Conservation (phyloP, 2,113 vertebrate genomes). For the Meriones unguiculatus region DNA sequence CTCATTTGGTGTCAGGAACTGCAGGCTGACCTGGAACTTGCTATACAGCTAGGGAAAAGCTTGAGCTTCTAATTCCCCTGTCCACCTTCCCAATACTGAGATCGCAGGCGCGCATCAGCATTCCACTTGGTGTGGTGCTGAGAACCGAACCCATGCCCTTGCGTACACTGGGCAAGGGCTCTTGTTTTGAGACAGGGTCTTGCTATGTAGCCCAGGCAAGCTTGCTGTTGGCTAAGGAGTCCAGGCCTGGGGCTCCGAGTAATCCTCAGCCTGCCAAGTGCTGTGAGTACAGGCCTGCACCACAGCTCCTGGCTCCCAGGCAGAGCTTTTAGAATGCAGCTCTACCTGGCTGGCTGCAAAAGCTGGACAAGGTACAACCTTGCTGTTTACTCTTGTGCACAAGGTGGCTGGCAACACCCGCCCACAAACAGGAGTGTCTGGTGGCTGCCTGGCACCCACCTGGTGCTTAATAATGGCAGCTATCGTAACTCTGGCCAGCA, state of each 20-base stretch:
- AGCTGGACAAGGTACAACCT: not conserved
- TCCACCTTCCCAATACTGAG: not conserved
- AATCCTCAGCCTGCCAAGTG: not conserved
- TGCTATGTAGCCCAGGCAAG: not conserved
- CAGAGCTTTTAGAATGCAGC: too few relatives aligned
- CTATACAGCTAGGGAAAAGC: not conserved
- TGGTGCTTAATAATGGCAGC: not conserved
- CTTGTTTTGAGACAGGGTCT: not conserved
- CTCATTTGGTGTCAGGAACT: not conserved
- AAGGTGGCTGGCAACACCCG: fast-evolving
- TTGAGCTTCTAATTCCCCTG: too few relatives aligned
- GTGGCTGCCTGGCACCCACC: not conserved
- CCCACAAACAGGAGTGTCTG: not conserved
- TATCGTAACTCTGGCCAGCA: fast-evolving
- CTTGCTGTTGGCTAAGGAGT: not conserved
- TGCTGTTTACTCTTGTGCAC: not conserved
- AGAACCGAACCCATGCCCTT: not conserved
- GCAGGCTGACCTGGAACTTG: not conserved
- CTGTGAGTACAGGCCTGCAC: not conserved
- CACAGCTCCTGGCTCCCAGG: not conserved
- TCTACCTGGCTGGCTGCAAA: not conserved
- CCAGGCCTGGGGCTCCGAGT: not conserved
- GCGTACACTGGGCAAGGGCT: not conserved
- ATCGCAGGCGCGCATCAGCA: not conserved
- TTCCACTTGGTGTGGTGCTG: too few relatives aligned